phyloP scores from a whole-genome alignment of 2,888 invertebrate species.

The Lasioglossum marginatum region DNA sequence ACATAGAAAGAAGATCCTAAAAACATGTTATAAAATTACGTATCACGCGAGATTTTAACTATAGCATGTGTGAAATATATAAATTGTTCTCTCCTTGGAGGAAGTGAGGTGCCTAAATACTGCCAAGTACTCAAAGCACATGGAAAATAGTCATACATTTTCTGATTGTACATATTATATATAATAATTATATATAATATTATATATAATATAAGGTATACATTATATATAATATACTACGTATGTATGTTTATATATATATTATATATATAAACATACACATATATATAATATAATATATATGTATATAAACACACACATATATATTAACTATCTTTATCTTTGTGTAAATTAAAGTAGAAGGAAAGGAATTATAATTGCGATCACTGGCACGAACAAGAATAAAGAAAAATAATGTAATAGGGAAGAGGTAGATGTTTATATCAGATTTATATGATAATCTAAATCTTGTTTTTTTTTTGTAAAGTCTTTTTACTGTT shows the following conservation, averaged over 20 bases:
- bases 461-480: constrained; percentile 37
- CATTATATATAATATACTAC: constrained; percentile 11
- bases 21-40: constrained; percentile 38
- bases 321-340: constrained; percentile 23
- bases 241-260: neutral
- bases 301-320: constrained; percentile 21
- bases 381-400: constrained; percentile 26
- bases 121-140: constrained; percentile 64
- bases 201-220: neutral
- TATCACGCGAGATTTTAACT: constrained; percentile 18
- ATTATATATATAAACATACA: neutral
- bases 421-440: constrained; percentile 21
- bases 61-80: constrained; percentile 29
- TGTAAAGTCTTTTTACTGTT: constrained; percentile 34
- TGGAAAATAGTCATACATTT: constrained; percentile 47
- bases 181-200: constrained; percentile 1
- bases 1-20: constrained; percentile 32
- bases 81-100: constrained; percentile 51
- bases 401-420: constrained; percentile 22
- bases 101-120: constrained; percentile 65
- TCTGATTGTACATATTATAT: constrained; percentile 57
- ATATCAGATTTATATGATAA: constrained; percentile 44
- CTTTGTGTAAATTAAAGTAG: constrained; percentile 24
- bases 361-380: constrained; percentile 27
- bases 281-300: neutral